These are phyloP conservation scores for Poeciliopsis occidentalis DNA, from an alignment of 2,113 vertebrate species.

Conservation along the genomic window DNA sequence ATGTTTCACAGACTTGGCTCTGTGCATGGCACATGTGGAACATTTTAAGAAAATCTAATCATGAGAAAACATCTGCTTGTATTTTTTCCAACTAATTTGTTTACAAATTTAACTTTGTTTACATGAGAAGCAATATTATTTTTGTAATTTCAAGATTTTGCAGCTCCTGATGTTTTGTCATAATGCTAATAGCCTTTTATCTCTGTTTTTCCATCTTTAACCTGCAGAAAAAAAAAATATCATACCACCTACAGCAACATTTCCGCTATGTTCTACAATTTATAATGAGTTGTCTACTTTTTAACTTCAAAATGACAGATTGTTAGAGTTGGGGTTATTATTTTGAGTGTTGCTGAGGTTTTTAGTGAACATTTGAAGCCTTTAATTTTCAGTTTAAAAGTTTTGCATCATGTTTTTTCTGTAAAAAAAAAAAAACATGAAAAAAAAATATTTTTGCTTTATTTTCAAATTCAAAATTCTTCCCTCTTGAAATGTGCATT, in stretches of 20 bases:
- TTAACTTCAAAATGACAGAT: not conserved
- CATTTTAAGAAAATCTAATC: not conserved
- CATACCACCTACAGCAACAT: not conserved
- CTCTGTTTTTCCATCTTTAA: not conserved
- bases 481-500: not conserved
- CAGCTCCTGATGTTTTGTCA: not conserved
- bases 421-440: too few relatives aligned
- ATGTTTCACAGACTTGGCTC: not conserved
- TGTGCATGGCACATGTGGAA: not conserved
- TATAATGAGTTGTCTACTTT: not conserved
- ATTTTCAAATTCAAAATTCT: not conserved
- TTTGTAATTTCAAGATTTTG: not conserved
- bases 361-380: not conserved
- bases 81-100: not conserved
- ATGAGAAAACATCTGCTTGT: not conserved
- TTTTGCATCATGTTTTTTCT: too few relatives aligned
- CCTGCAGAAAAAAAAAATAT: not conserved
- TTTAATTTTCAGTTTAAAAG: not conserved
- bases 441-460: not conserved
- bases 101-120: not conserved
- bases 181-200: not conserved
- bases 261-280: not conserved
- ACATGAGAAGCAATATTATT: not conserved
- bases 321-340: not conserved
- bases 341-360: not conserved